Conservation (phyloP, 2,797 vertebrate species). For the Lagodon rhomboides region DNA sequence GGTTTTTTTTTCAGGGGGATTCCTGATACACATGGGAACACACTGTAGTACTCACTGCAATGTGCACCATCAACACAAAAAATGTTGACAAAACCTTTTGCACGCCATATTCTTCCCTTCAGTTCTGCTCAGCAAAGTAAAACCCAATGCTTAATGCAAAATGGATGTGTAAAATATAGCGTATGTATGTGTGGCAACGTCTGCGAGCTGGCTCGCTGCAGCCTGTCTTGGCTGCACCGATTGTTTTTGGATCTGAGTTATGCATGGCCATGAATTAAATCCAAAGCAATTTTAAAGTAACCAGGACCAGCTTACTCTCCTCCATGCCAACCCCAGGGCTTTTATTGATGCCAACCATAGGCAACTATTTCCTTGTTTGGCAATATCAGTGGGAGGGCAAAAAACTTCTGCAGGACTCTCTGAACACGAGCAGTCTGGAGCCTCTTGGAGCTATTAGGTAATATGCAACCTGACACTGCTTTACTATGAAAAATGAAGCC, state of each 20-base stretch:
- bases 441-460: constrained; percentile 39
- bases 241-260: constrained; percentile 51
- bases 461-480: constrained; percentile 29
- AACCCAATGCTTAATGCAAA: background rate
- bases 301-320: constrained; percentile 46
- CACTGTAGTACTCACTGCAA: constrained; percentile 5
- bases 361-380: constrained; percentile 74
- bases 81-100: constrained; percentile 22
- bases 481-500: constrained; percentile 13
- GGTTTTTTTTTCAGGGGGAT: constrained; percentile 15
- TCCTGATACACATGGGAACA: constrained; percentile 43
- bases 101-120: background rate
- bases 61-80: constrained; percentile 40
- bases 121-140: constrained; percentile 1
- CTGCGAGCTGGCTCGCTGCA: constrained; percentile 35
- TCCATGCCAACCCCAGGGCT: constrained; percentile 47
- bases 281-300: constrained; percentile 53
- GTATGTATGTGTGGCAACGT: constrained; percentile 1
- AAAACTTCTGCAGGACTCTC: constrained; percentile 40
- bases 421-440: constrained; percentile 48
- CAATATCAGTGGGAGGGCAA: constrained; percentile 34
- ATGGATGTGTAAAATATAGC: constrained; percentile 1
- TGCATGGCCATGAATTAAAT: constrained; percentile 60
- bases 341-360: constrained; percentile 50
- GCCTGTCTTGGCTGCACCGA: constrained; percentile 41